Base-by-base conservation (phyloP, 2,113 vertebrate genomes). In the Tupaia tana region DNA sequence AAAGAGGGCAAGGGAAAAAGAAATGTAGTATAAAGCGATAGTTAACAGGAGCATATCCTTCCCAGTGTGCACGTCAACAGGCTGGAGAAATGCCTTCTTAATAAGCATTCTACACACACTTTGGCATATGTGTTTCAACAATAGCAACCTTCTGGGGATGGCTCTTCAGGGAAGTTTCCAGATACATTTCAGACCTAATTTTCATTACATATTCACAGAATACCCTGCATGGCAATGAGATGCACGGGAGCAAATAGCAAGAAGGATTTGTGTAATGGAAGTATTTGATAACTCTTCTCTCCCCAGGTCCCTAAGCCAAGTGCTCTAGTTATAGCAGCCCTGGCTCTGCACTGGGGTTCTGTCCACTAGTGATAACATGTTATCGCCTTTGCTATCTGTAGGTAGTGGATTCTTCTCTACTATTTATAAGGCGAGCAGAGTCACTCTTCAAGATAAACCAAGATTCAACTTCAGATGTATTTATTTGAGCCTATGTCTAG, bases 301-400 rank as follows among this genome's bases (percentile, higher is more conserved):
- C 22, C 9, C 18, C 16, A 6, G 22, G 18, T 63, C 29, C 2
- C 70, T 61, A 58, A 82, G 66, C 74, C 70, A 16, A 59, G 63
- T 2, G 7, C 11, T 25, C 9, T 11, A 52, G 5, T 29, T 16
- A 84, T 7, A 59, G n/a, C 29, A 10, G 2, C n/a, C 56, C 2
- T 14, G 16, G 31, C 61, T 71, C 34, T 74, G 15, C 43, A 58
- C 24, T 10, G 34, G 1, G 54, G 27, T 61, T 29, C n/a, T 29
- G 7, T 4, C 5, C 15, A 64, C 0, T 6, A 6, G 19, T 54
- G 7, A 70, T 27, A 27, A 13, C 31, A 3, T 18, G 16, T 15
- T 54, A 6, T 18, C 34, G 54, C 9, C 29, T 58, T 69, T 69
- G 22, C 66, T 84, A 18, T 27, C 27, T 61, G 7, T 1, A 70